Evolutionary conservation across 2,797 vertebrate species (phyloP), one percentile per base, ranked within the genome.

Genomic region (Propithecus perrieri): DNA sequence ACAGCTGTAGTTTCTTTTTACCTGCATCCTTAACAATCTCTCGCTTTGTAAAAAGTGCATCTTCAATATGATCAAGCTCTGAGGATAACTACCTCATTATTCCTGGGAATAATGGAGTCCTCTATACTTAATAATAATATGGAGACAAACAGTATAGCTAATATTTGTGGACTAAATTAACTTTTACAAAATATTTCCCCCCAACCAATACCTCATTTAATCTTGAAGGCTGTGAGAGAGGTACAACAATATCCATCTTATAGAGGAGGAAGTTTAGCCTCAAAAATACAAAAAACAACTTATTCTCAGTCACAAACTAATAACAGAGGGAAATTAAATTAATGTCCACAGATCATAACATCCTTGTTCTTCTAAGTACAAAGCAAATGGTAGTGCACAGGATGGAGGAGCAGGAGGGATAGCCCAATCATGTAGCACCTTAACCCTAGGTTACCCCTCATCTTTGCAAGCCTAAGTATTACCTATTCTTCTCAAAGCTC

Each of bases 341-440:
- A 3, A 30, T 38, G 4, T 26, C 7, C 20, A 33, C 24, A 67
- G 22, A 72, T 28, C 26, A 14, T 24, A 55, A 28, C 8, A 13
- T 5, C 5, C 33, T 35, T 78, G 26, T 22, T 75, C 38, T 63
- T 80, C 14, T 74, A 33, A 33, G 35, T 33, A 33, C 3, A n/a
- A 78, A 50, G 24, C 5, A 5, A 28, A 69, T 7, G 0, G 3
- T 22, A 35, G 24, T 55, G 4, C 18, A 46, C 12, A 76, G 4
- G 7, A 59, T 9, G 5, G 12, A 46, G 20, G 13, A 35, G 0
- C 15, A 30, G 9, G 17, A 50, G 2, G 20, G 4, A 61, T 0
- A 33, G 30, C 11, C 10, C 1, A 78, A 10, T 33, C n/a, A 18
- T 0, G 2, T 0, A 57, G 22, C 3, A 6, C 2, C 28, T 72